Conservation (phyloP, 2,797 vertebrate species). For the Craterocephalus amniculus region DNA sequence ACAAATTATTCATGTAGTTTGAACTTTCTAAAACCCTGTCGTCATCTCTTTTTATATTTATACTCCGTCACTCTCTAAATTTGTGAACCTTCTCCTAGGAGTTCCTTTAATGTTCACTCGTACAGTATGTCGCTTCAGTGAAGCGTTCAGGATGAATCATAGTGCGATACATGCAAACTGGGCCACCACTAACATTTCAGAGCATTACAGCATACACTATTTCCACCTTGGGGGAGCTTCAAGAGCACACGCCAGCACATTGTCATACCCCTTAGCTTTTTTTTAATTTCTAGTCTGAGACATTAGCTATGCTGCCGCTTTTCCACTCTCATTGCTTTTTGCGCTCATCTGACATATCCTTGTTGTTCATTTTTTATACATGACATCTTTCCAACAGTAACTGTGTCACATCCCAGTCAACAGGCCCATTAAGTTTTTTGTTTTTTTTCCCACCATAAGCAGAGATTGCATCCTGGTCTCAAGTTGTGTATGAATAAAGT, state of each 20-base stretch:
- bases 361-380: constrained; percentile 81
- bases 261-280: constrained; percentile 67
- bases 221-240: constrained; percentile 55
- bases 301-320: constrained; percentile 68
- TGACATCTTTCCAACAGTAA: constrained; percentile 63
- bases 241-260: constrained; percentile 68
- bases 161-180: constrained; percentile 54
- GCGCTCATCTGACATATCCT: constrained; percentile 69
- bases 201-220: constrained; percentile 60
- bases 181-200: constrained; percentile 55
- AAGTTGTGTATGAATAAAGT: constrained; percentile 75
- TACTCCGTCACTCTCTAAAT: constrained; percentile 4
- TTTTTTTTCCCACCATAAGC: constrained; percentile 75
- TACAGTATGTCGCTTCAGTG: constrained; percentile 31
- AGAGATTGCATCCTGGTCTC: constrained; percentile 69
- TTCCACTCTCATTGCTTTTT: constrained; percentile 64
- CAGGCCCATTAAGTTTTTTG: constrained; percentile 73
- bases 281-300: constrained; percentile 38
- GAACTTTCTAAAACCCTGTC: not conserved
- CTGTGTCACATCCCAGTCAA: constrained; percentile 63
- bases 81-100: constrained; percentile 13
- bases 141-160: constrained; percentile 40
- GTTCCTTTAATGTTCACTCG: constrained; percentile 12
- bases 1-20: not conserved
- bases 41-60: not conserved